These are phyloP conservation scores for Bhutanitis thaidina DNA, from an alignment of 2,888 invertebrate genomes.

Conservation along the genomic window DNA sequence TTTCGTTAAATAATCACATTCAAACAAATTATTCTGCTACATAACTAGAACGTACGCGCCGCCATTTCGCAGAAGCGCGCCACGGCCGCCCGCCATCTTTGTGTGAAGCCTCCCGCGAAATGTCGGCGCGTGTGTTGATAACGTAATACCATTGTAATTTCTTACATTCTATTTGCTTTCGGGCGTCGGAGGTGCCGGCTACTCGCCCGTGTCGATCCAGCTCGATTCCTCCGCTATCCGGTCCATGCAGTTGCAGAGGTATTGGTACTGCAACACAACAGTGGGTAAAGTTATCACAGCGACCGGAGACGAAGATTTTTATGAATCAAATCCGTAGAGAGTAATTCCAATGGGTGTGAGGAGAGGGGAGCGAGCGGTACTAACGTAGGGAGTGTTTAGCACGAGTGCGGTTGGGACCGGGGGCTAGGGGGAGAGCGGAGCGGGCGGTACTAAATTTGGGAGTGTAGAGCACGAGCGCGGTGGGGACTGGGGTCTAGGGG, in stretches of 20 bases:
- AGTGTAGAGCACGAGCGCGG: neutral
- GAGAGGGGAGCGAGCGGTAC: too few relatives aligned
- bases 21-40: slow-evolving; percentile 10
- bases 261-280: slow-evolving; percentile 85
- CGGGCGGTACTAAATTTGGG: too few relatives aligned
- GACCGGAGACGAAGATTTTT: too few relatives aligned
- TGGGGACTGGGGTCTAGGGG: too few relatives aligned
- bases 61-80: neutral
- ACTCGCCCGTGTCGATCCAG: slow-evolving; percentile 91
- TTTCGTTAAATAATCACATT: slow-evolving; percentile 12
- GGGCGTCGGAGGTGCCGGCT: slow-evolving; percentile 44
- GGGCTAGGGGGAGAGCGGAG: too few relatives aligned
- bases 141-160: slow-evolving; percentile 28
- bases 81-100: neutral
- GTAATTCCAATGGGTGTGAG: too few relatives aligned
- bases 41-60: neutral
- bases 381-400: neutral
- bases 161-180: slow-evolving; percentile 24
- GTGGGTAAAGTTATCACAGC: too few relatives aligned
- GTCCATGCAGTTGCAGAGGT: slow-evolving; percentile 96
- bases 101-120: slow-evolving; percentile 13
- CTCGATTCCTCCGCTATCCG: slow-evolving; percentile 95
- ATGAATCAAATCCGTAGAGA: too few relatives aligned
- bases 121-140: slow-evolving; percentile 23
- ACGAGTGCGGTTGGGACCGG: neutral